phyloP scores from a whole-genome alignment of 2,888 invertebrate genomes.

The Andrena chrysosceles region DNA sequence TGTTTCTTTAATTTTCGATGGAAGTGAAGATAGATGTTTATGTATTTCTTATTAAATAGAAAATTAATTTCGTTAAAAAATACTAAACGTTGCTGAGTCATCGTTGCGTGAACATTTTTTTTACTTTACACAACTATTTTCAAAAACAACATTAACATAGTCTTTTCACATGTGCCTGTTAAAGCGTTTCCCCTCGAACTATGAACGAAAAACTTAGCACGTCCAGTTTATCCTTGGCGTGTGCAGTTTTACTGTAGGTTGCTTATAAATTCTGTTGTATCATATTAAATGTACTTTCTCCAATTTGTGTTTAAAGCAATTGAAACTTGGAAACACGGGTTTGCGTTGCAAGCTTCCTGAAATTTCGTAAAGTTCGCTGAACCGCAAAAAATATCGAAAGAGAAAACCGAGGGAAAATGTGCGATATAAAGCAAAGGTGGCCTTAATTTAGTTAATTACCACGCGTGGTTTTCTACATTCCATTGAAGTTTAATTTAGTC shows the following conservation, averaged over 20 bases:
- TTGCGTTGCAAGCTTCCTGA: constrained; percentile 12
- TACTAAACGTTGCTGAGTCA: too few species aligned
- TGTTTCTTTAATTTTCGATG: too few species aligned
- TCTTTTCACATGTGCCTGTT: neutral
- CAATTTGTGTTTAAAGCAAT: constrained; percentile 26
- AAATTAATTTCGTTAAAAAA: too few species aligned
- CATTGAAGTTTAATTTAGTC: neutral
- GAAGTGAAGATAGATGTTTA: too few species aligned
- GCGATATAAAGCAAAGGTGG: neutral
- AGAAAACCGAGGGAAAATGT: constrained; percentile 1
- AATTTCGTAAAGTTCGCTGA: neutral
- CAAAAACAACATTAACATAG: neutral
- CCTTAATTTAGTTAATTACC: neutral
- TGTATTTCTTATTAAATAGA: too few species aligned
- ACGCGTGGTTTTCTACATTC: neutral
- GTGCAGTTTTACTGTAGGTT: constrained; percentile 3
- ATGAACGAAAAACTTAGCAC: neutral
- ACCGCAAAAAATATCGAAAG: constrained; percentile 2
- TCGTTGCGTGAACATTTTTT: neutral
- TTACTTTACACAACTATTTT: neutral
- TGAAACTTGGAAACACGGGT: neutral
- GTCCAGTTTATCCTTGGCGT: neutral
- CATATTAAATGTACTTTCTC: constrained; percentile 40
- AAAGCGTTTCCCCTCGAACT: neutral
- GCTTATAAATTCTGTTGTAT: neutral